phyloP scores from a whole-genome alignment of 2,797 vertebrate species.

The Cynodonichthys magdalenae region DNA sequence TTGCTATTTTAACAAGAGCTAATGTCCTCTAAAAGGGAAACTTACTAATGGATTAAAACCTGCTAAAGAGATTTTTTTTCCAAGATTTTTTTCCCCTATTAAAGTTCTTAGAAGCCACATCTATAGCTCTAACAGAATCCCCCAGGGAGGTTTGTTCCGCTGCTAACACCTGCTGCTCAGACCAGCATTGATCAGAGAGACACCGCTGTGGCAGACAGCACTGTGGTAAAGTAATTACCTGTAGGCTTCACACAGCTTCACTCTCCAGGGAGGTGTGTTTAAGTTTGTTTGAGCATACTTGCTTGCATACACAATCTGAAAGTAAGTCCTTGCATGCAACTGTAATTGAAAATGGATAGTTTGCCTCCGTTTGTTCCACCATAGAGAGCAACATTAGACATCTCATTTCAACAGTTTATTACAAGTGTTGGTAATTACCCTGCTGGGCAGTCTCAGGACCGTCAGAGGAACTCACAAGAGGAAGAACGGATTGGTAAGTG shows the following conservation, averaged over 20 bases:
- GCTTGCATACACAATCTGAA: conserved; percentile 8
- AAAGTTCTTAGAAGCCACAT: conserved; percentile 10
- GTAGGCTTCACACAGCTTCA: conserved; percentile 28
- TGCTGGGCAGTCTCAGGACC: conserved; percentile 42
- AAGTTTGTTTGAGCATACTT: conserved; percentile 16
- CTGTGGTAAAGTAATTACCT: conserved; percentile 68
- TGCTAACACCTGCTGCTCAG: conserved; percentile 39
- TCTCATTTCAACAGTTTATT: conserved; percentile 54
- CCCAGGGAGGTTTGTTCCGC: conserved; percentile 19
- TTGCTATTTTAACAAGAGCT: neutral
- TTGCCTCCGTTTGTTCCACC: conserved; percentile 29
- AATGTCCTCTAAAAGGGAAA: conserved; percentile 1
- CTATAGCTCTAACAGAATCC: conserved; percentile 24
- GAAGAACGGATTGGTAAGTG: conserved; percentile 10
- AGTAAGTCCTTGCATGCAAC: conserved; percentile 11
- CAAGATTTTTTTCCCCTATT: conserved; percentile 19
- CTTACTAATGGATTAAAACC: conserved; percentile 29
- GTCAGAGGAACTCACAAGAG: conserved; percentile 25
- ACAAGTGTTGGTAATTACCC: conserved; percentile 62
- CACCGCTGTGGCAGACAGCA: conserved; percentile 43
- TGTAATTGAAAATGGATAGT: conserved; percentile 63
- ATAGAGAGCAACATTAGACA: conserved; percentile 54
- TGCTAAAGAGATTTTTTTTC: conserved; percentile 23
- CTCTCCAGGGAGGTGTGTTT: conserved; percentile 34
- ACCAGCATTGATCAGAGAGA: conserved; percentile 63